Conservation (phyloP, 2,113 vertebrate genomes). For the Cyrtonyx montezumae region DNA sequence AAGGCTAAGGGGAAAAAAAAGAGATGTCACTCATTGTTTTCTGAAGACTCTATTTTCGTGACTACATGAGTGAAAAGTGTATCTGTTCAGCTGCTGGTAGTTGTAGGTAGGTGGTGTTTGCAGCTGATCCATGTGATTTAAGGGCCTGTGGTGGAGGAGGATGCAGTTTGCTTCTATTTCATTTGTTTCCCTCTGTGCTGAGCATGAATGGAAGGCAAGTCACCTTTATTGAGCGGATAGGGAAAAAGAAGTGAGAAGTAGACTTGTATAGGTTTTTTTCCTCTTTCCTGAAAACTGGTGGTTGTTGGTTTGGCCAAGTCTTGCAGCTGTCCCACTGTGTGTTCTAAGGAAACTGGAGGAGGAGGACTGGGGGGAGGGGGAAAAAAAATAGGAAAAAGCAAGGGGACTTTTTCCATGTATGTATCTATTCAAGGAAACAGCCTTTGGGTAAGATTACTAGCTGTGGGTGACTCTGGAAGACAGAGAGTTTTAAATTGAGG, state of each 20-base stretch:
- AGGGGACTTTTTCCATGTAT: background rate
- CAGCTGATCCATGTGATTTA: background rate
- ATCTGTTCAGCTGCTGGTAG: background rate
- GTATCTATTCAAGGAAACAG: background rate
- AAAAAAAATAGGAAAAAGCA: background rate
- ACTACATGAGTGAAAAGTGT: background rate
- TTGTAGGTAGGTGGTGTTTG: background rate
- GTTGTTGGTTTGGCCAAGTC: background rate
- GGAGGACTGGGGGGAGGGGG: background rate
- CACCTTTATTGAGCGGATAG: background rate
- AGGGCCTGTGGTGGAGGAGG: background rate
- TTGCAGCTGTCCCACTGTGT: background rate
- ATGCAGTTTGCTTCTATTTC: background rate
- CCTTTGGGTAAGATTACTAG: background rate
- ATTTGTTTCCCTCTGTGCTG: background rate
- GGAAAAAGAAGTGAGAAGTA: background rate
- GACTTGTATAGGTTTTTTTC: too few relatives aligned
- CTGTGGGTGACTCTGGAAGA: background rate
- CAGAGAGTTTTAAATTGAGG: background rate
- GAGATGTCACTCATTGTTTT: background rate
- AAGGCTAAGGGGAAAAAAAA: background rate
- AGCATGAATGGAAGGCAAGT: background rate
- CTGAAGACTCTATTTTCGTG: background rate
- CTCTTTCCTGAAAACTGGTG: background rate
- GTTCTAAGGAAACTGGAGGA: background rate